These are phyloP conservation scores for Capreolus pygargus DNA, from an alignment of 2,113 vertebrate genomes.

Conservation along the genomic window DNA sequence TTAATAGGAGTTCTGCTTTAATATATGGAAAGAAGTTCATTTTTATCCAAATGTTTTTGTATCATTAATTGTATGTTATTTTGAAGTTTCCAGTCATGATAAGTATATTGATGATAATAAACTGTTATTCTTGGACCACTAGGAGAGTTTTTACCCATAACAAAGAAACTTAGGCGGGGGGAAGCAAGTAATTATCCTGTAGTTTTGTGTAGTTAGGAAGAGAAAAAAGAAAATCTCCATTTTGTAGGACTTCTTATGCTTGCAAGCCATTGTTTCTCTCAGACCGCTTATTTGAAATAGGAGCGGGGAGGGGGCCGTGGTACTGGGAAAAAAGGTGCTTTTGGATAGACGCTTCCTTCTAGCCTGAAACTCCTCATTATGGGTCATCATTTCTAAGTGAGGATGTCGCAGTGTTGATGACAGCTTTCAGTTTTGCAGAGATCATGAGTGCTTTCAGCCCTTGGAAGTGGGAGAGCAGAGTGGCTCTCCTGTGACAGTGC, in stretches of 20 bases:
- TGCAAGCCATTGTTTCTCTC: background rate
- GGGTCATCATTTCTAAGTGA: conserved; percentile 69
- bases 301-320: background rate
- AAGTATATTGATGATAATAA: conserved; percentile 21
- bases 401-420: conserved; percentile 67
- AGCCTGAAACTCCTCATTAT: conserved; percentile 22
- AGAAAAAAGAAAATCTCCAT: conserved; percentile 7
- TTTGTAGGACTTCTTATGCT: conserved; percentile 12
- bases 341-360: background rate
- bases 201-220: background rate
- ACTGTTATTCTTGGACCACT: background rate
- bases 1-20: conserved; percentile 25
- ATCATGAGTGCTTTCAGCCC: conserved; percentile 56
- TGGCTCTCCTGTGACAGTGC: conserved; percentile 69
- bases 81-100: background rate
- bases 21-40: background rate
- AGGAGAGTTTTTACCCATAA: background rate
- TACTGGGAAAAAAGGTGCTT: background rate
- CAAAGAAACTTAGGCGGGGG: background rate
- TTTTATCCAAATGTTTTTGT: conserved; percentile 10
- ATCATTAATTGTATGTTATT: conserved; percentile 6
- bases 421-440: conserved; percentile 63
- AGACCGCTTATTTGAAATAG: background rate
- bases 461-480: conserved; percentile 56
- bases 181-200: background rate